These are phyloP conservation scores for Orius laevigatus DNA, from an alignment of 1,140 invertebrate species.

Conservation along the genomic window DNA sequence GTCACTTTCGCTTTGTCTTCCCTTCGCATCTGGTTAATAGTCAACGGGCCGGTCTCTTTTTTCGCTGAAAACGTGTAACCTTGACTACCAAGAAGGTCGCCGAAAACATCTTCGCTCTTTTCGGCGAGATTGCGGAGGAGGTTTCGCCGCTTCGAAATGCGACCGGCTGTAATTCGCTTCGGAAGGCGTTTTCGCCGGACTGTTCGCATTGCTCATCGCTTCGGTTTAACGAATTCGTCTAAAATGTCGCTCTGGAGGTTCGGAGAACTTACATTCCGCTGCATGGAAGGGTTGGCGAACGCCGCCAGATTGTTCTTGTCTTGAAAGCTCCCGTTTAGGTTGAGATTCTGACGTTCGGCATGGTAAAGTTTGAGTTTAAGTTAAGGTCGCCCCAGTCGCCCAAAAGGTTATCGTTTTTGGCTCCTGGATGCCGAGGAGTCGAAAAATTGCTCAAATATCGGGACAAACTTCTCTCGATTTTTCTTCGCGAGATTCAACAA, in stretches of 20 bases:
- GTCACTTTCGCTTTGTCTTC: conserved; percentile 70
- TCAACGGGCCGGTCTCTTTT: conserved; percentile 61
- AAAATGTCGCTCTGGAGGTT: conserved; percentile 40
- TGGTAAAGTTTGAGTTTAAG: neutral
- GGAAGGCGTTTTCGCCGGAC: conserved; percentile 26
- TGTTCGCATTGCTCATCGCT: conserved; percentile 16
- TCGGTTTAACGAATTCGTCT: conserved; percentile 28
- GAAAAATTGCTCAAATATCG: neutral
- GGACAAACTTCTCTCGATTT: too few species aligned
- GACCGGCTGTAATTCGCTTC: conserved; percentile 39
- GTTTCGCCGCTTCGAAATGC: conserved; percentile 42
- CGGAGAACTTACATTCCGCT: conserved; percentile 39
- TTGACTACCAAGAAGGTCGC: conserved; percentile 75
- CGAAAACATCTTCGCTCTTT: conserved; percentile 59
- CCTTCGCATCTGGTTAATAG: conserved; percentile 85
- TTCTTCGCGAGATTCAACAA: conserved; percentile 12
- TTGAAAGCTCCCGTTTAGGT: neutral
- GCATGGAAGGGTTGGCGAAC: conserved; percentile 24
- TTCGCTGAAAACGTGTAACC: conserved; percentile 63
- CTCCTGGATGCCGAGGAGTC: neutral
- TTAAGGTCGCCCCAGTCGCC: conserved; percentile 11
- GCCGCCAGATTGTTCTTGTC: neutral
- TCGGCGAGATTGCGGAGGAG: conserved; percentile 12
- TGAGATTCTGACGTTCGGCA: neutral
- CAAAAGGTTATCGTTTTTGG: conserved; percentile 10